Percentiles rank a stretch among this genome's conserved stretches.
Conservation (phyloP, 2,797 vertebrate genomes). For the Dromococcyx pavoninus region DNA sequence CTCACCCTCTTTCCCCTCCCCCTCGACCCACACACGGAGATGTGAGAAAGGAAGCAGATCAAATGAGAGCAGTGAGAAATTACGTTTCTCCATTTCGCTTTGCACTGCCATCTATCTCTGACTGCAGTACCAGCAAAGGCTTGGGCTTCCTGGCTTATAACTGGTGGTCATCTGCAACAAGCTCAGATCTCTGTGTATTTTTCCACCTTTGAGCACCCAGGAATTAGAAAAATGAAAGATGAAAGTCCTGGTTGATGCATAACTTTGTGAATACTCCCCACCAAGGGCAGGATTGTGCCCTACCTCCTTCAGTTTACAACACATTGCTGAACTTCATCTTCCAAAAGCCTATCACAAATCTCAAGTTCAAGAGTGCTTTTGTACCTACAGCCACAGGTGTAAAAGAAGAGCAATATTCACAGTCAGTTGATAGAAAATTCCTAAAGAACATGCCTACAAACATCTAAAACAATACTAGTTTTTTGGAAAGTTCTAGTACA, state of each 20-base stretch:
- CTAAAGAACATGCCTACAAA: not conserved
- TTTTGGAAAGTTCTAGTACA: not conserved
- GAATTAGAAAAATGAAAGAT: not conserved
- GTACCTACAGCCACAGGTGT: not conserved
- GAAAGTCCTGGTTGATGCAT: accelerated
- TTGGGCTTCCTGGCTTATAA: not conserved
- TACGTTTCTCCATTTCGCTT: not conserved
- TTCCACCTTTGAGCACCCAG: not conserved
- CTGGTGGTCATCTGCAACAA: not conserved
- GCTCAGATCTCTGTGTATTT: not conserved
- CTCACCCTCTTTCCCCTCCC: constrained; percentile 29
- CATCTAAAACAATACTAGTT: not conserved
- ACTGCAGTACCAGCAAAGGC: not conserved
- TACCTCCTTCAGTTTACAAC: not conserved
- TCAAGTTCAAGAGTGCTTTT: not conserved
- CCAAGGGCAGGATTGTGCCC: not conserved
- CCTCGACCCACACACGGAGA: constrained; percentile 61
- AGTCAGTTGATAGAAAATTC: not conserved
- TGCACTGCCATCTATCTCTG: not conserved
- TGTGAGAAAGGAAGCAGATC: constrained; percentile 51
- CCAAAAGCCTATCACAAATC: not conserved
- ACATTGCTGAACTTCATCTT: not conserved
- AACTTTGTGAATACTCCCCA: not conserved
- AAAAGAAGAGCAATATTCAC: not conserved
- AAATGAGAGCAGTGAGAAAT: constrained; percentile 30